phyloP scores from a whole-genome alignment of 1,140 invertebrate genomes.

The Cotesia chilonis region DNA sequence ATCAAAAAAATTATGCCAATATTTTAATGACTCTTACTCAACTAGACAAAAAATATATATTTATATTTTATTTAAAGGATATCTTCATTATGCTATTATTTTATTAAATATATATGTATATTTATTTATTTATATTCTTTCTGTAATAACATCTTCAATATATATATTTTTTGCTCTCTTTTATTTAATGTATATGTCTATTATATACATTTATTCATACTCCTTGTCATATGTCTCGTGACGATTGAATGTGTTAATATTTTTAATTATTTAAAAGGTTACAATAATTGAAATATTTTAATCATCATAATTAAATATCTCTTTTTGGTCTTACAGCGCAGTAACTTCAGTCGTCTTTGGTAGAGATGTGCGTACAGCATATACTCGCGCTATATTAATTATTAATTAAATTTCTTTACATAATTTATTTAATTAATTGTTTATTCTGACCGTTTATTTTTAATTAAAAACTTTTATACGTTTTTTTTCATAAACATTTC shows the following conservation, averaged over 20 bases:
- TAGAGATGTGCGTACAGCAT: constrained; percentile 49
- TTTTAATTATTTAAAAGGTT: neutral
- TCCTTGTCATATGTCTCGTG: constrained; percentile 16
- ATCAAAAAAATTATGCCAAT: neutral
- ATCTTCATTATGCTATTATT: constrained; percentile 37
- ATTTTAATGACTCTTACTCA: constrained; percentile 49
- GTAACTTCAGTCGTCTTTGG: constrained; percentile 59
- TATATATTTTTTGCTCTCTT: constrained; percentile 25
- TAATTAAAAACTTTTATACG: constrained; percentile 42
- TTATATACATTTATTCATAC: constrained; percentile 28
- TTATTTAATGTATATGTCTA: constrained; percentile 26
- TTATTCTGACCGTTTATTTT: constrained; percentile 23
- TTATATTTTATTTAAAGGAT: constrained; percentile 47
- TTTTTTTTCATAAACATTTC: constrained; percentile 46
- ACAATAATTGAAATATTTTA: constrained; percentile 18
- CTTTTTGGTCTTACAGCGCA: constrained; percentile 57
- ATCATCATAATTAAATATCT: constrained; percentile 16
- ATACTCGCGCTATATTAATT: constrained; percentile 5
- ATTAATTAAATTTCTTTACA: too few relatives aligned
- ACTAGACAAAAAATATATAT: constrained; percentile 13
- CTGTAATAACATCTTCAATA: neutral
- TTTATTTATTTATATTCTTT: constrained; percentile 33
- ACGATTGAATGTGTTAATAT: constrained; percentile 11
- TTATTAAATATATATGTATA: constrained; percentile 37
- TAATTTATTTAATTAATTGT: constrained; percentile 15